Evolutionary conservation across 2,888 invertebrate genomes (phyloP).

Genomic region (Cephus rjabovi): DNA sequence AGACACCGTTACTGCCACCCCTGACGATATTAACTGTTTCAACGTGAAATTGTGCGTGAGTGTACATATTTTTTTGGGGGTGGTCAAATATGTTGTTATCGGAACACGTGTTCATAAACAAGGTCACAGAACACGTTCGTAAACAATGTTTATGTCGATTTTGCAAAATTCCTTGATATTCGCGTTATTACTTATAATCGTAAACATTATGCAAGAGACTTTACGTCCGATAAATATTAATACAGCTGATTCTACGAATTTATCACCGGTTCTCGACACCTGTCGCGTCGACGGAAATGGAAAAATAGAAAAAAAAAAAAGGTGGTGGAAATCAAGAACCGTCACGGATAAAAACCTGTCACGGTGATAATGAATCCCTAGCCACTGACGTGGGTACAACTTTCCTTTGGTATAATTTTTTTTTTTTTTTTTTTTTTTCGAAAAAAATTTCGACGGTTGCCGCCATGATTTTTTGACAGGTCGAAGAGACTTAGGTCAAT

Average conservation of each 20-base stretch:
- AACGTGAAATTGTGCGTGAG: background rate
- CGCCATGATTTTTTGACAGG: no score
- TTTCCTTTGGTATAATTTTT: background rate
- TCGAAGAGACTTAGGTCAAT: no score
- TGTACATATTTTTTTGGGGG: background rate
- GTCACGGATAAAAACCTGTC: background rate
- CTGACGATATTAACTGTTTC: background rate
- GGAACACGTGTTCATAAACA: no score
- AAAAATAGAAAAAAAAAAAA: background rate
- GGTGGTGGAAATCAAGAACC: background rate
- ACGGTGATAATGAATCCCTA: background rate
- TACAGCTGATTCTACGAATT: background rate
- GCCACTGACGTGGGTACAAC: background rate
- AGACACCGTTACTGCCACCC: background rate
- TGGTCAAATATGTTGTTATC: no score
- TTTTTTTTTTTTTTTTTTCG: no score
- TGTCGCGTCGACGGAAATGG: background rate
- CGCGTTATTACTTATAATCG: background rate
- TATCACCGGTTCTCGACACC: background rate
- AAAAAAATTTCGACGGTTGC: no score
- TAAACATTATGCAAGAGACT: background rate
- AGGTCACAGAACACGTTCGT: no score
- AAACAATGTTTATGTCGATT: no score
- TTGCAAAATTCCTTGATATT: background rate
- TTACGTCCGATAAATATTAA: background rate